Base-by-base conservation (phyloP, 2,888 invertebrate genomes). In the Ptychoptera contaminata region DNA sequence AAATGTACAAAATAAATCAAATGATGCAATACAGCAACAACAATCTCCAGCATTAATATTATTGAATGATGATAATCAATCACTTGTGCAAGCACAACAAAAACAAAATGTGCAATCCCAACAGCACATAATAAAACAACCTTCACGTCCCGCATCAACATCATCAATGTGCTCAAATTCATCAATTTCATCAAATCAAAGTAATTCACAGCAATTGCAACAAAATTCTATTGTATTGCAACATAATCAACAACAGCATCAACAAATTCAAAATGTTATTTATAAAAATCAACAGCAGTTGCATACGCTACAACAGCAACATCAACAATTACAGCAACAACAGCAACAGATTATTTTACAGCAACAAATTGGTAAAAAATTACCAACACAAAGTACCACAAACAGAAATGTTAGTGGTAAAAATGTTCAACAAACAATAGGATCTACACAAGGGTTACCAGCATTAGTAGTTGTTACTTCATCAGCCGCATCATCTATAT, bases 311-410 rank as follows among this genome's bases (percentile, higher is more conserved):
- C 59, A 12, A 50, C 52, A 12, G 58, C 58, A 42, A 9, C 38
- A 42, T 31, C 40, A 42, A 36, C 51, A 46, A 32, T 14, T 14
- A 16, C 36, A 35, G 37, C 38, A n/a, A 23, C 39, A 30, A 23
- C 36, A 29, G 15, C 34, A 36, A 9, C 29, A 40, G 29, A 54
- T 60, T 10, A 47, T 53, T 36, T 61, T 61, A 10, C 62, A 65
- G 42, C 62, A 65, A 44, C 62, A 64, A 49, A 61, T 64, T 32
- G 63, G 63, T 6, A 61, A 62, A 49, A 65, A 57, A 10, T 56
- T 42, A 31, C 23, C 23, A 23, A 23, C 7, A 7, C 23, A 3
- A 23, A 23, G 4, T 5, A 23, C 23, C 3, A 23, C 23, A 23
- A 23, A 53, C 14, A 47, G 47, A 41, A 48, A 51, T 23, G 7